Percentiles rank a stretch among this genome's conserved stretches.
phyloP scores from a whole-genome alignment of 1,140 invertebrate genomes.

The Aricia agestis region DNA sequence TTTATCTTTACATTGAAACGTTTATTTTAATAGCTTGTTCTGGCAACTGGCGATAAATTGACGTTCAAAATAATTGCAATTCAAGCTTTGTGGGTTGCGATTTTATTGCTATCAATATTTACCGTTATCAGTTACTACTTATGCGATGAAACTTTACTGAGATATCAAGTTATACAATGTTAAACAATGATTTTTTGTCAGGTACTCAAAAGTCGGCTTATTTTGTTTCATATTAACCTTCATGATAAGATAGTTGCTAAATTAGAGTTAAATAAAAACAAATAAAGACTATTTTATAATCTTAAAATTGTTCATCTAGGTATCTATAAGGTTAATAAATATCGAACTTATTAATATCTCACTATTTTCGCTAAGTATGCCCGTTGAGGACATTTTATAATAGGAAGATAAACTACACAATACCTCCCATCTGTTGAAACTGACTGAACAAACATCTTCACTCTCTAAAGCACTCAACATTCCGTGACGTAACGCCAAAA shows the following conservation, averaged over 20 bases:
- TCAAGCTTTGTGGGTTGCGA: background rate
- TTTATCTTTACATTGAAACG: conserved; percentile 9
- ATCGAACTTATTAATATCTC: background rate
- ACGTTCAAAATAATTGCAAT: conserved; percentile 1
- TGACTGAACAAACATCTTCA: conserved; percentile 5
- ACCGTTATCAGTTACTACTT: background rate
- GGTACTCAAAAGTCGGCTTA: no score
- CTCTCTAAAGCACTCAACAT: conserved; percentile 13
- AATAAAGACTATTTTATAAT: no score
- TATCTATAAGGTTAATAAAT: no score
- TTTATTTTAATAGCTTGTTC: conserved; percentile 11
- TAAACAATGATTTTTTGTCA: no score
- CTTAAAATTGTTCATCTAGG: no score
- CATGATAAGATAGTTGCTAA: no score
- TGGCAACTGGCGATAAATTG: background rate
- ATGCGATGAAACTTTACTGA: background rate
- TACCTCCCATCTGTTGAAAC: conserved; percentile 3
- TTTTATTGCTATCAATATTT: background rate
- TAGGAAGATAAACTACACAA: background rate
- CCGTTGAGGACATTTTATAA: background rate
- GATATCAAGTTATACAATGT: background rate
- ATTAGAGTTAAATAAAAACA: no score
- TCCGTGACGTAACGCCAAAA: conserved; percentile 10
- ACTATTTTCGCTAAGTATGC: background rate
- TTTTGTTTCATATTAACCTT: no score